Base-by-base conservation (phyloP, 2,797 vertebrate species). In the Bovichtus diacanthus region DNA sequence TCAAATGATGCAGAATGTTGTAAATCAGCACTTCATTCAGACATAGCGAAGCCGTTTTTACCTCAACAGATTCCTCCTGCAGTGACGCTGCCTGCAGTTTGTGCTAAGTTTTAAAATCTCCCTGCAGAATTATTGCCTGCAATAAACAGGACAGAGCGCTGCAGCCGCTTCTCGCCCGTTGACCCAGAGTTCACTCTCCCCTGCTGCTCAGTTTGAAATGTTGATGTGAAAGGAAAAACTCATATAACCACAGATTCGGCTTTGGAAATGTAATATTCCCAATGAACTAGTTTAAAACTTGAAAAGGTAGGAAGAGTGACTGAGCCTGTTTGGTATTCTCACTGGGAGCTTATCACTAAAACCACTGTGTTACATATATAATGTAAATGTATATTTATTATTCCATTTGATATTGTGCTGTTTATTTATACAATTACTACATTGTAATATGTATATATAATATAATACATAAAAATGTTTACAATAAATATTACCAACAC, bases 31-130 rank as follows among this genome's bases (percentile, higher is more conserved):
- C 21, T 27, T 83, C 58, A 80, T 56, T 78, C 31, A 62, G 49
- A 66, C 59, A 54, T 0, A 80, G 56, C 82, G 70, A 81, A 67
- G 9, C 61, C 60, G 79, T 50, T 78, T 90, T 94, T 94, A 95
- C 94, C 93, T 95, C 34, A 77, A 78, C 88, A 71, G 84, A 61
- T 83, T 91, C 86, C 84, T 89, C 70, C 87, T 85, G 89, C 87
- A 87, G 80, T 90, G 90, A 72, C 66, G 4, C 67, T 18, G 44
- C n/a, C 51, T 67, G 80, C 63, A 47, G 59, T 5, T 10, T 10
- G 64, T 9, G 64, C 11, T 49, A 44, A 67, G 74, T 39, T 93
- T 89, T 92, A 90, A 94, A 86, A 83, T 39, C 85, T 77, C 63
- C 61, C 64, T 38, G 4, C 50, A 53, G 44, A 56, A 31, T 90